Evolutionary conservation across 2,888 invertebrate genomes (phyloP).

Genomic region (Eurytoma adleriae): DNA sequence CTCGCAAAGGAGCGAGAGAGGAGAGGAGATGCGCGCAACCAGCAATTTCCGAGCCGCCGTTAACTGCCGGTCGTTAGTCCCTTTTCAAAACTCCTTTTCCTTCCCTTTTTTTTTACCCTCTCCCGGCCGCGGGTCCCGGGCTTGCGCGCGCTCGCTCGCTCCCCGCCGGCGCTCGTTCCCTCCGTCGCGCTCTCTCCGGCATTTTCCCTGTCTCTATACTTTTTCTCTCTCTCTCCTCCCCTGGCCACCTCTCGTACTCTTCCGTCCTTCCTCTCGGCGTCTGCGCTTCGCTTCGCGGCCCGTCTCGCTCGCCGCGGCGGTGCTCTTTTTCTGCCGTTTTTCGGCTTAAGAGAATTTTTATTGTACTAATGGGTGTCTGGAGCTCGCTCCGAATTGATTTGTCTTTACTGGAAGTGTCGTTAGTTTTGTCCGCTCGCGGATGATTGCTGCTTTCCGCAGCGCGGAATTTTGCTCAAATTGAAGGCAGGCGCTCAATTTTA

Average conservation of each 20-base stretch:
- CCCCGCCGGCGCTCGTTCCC: conserved; percentile 26
- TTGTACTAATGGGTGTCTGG: conserved; percentile 41
- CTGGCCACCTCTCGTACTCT: not conserved
- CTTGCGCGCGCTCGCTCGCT: conserved; percentile 58
- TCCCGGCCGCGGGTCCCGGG: conserved; percentile 61
- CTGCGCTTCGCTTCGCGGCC: not conserved
- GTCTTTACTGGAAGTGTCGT: conserved; percentile 54
- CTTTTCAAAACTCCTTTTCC: conserved; percentile 75
- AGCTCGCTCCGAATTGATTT: conserved; percentile 52
- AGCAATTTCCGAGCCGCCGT: conserved; percentile 77
- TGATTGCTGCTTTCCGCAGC: not conserved
- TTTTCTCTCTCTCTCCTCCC: conserved; percentile 17
- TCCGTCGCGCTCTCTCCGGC: not conserved
- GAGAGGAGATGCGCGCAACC: conserved; percentile 72
- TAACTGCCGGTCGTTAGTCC: conserved; percentile 77
- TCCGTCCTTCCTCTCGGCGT: not conserved
- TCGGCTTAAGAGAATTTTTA: conserved; percentile 54
- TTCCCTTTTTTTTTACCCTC: conserved; percentile 40
- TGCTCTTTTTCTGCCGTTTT: conserved; percentile 6
- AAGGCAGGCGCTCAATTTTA: not conserved
- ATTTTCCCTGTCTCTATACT: not conserved
- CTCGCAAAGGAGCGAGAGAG: conserved; percentile 20
- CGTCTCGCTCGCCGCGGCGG: not conserved
- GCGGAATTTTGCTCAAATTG: too few relatives aligned
- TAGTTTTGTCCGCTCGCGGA: conserved; percentile 16